Evolutionary conservation across 2,113 vertebrate species (phyloP).

Genomic region (Callionymus lyra): DNA sequence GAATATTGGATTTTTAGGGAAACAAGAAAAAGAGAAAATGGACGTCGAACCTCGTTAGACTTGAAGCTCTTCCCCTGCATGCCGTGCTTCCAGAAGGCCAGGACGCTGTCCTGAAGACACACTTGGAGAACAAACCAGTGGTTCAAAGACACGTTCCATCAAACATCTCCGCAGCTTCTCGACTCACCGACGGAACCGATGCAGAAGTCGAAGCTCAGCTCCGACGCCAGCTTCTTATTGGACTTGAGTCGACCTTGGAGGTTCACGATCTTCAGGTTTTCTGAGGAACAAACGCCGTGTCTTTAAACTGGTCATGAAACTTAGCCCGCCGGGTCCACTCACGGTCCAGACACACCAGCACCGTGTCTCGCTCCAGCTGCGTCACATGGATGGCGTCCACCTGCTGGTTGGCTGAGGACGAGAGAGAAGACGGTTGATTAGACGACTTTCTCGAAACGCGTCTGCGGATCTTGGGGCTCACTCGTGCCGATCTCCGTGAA

Average conservation of each 20-base stretch:
- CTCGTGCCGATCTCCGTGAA: conserved; percentile 91
- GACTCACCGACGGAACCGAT: conserved; percentile 91
- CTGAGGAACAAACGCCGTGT: conserved; percentile 51
- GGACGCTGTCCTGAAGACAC: conserved; percentile 95
- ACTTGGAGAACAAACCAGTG: too few relatives aligned
- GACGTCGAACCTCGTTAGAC: conserved; percentile 83
- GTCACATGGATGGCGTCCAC: conserved; percentile 93
- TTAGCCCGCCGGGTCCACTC: conserved; percentile 61
- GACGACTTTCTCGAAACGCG: too few relatives aligned
- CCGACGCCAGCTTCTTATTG: conserved; percentile 94
- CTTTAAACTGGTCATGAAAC: too few relatives aligned
- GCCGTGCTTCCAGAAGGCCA: conserved; percentile 98
- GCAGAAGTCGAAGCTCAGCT: conserved; percentile 95
- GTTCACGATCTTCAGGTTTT: conserved; percentile 97
- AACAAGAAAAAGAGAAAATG: too few relatives aligned
- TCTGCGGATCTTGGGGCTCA: conserved; percentile 36
- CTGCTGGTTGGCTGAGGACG: conserved; percentile 73
- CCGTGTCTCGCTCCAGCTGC: conserved; percentile 94
- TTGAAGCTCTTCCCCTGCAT: conserved; percentile 99
- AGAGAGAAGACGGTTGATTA: too few relatives aligned
- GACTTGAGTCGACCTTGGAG: conserved; percentile 92
- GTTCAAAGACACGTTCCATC: background rate
- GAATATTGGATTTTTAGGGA: too few relatives aligned
- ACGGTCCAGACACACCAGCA: conserved; percentile 96
- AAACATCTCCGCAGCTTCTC: too few relatives aligned